Percentiles rank a stretch among this genome's conserved stretches.
These are phyloP conservation scores for Drosophila dives DNA, from an alignment of 2,888 invertebrate species.

Conservation along the genomic window DNA sequence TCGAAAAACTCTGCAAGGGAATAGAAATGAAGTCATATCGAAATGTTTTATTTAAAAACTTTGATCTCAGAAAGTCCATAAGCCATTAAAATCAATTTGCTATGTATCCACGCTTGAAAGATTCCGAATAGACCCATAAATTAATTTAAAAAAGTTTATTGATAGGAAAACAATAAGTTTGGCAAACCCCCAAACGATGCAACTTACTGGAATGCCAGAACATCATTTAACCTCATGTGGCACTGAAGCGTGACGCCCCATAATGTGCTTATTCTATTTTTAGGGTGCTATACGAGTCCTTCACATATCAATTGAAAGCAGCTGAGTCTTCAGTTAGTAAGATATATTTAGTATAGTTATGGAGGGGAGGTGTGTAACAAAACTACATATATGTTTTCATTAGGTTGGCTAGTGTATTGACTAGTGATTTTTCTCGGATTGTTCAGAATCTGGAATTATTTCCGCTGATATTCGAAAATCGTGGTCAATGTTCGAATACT, in stretches of 20 bases:
- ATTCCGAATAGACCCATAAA: slow-evolving; percentile 48
- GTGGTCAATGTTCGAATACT: slow-evolving; percentile 72
- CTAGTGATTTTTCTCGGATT: neutral
- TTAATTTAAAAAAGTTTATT: slow-evolving; percentile 66
- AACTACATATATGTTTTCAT: slow-evolving; percentile 35
- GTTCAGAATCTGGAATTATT: too few species aligned
- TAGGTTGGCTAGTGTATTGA: slow-evolving; percentile 10
- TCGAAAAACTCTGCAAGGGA: neutral
- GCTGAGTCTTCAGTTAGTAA: slow-evolving; percentile 41
- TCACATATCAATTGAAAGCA: slow-evolving; percentile 11
- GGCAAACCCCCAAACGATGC: slow-evolving; percentile 33
- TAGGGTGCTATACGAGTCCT: slow-evolving; percentile 14
- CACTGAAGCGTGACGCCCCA: slow-evolving; percentile 58
- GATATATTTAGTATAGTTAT: slow-evolving; percentile 43
- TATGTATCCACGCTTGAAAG: slow-evolving; percentile 48
- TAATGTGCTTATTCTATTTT: neutral
- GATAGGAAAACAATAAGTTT: slow-evolving; percentile 55
- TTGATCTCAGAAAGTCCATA: neutral
- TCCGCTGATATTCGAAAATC: neutral
- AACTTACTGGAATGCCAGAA: slow-evolving; percentile 1
- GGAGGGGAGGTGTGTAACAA: slow-evolving; percentile 35
- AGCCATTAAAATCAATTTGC: slow-evolving; percentile 54
- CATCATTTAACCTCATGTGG: slow-evolving; percentile 5
- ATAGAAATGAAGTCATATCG: neutral
- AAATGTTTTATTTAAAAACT: neutral